Evolutionary conservation across 2,888 invertebrate species (phyloP).

Genomic region (Meganola albula): DNA sequence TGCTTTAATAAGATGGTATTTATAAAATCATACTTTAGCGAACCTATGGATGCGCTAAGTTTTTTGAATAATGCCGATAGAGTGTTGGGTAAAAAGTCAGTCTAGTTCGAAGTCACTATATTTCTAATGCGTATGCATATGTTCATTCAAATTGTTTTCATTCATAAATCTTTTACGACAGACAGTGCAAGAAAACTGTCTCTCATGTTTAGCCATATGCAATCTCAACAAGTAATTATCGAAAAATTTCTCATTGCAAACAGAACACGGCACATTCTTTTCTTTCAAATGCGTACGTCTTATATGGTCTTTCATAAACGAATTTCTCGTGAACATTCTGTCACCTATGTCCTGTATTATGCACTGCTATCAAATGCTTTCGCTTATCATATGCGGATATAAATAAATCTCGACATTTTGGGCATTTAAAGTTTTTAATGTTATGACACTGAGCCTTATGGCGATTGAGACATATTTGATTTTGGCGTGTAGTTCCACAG

Average conservation of each 20-base stretch:
- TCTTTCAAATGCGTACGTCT: conserved; percentile 65
- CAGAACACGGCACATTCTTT: conserved; percentile 58
- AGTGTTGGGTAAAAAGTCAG: no score
- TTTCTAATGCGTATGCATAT: conserved; percentile 72
- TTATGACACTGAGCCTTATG: conserved; percentile 61
- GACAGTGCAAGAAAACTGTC: conserved; percentile 73
- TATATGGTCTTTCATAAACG: conserved; percentile 65
- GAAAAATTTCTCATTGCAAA: conserved; percentile 63
- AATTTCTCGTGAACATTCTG: conserved; percentile 65
- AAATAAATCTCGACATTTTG: conserved; percentile 62
- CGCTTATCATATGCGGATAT: conserved; percentile 71
- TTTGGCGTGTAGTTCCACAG: conserved; percentile 56
- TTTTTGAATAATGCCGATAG: no score
- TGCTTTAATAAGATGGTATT: no score
- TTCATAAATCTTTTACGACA: conserved; percentile 78
- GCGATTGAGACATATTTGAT: conserved; percentile 54
- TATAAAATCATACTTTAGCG: no score
- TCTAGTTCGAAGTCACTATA: no score
- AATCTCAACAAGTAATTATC: conserved; percentile 56
- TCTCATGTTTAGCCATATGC: conserved; percentile 76
- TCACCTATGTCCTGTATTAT: conserved; percentile 64
- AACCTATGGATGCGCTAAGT: no score
- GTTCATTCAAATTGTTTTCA: conserved; percentile 77
- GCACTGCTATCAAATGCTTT: conserved; percentile 71
- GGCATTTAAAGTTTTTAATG: conserved; percentile 60